Base-by-base conservation (phyloP, 2,113 vertebrate species). In the Cinclus mexicanus region DNA sequence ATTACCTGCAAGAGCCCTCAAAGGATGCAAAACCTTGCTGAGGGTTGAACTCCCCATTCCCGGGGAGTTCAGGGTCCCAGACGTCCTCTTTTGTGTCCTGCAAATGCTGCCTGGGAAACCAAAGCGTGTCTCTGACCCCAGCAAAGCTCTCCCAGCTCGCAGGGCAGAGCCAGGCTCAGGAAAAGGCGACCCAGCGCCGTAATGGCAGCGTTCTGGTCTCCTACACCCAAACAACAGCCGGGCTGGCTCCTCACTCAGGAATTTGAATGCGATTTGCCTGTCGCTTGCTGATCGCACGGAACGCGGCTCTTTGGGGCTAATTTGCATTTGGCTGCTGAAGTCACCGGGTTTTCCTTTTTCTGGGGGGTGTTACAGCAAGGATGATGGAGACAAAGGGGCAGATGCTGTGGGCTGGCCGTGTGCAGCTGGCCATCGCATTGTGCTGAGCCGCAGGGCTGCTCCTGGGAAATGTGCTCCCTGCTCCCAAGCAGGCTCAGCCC, bases 311-410 rank as follows among this genome's bases (percentile, higher is more conserved):
- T 74, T 5, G 44, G 80, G 80, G 47, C 65, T 93, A 39, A 94
- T 94, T 93, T 94, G 93, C 95, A 90, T 97, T 82, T 79, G 91
- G 94, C 74, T 84, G 60, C 65, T 49, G 77, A 41, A 93, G 59
- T 89, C 76, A 87, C 72, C 8, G 64, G 2, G n/a, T 29, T 85
- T 82, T 44, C 29, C 2, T 64, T 56, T 69, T 79, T 52, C 50
- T 7, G 28, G 16, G 4, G 17, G 7, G 12, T n/a, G 24, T 46
- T 60, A 3, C 29, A 19, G 37, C 21, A 33, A 41, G 6, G 80
- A 28, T 41, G 89, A 16, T n/a, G 86, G 61, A 95, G 83, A 93
- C 90, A 87, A 91, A 94, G 91, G 39, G 16, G 91, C 95, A 95
- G 90, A 96, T 91, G 86, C 93, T 61, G 61, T 26, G 50, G 46